Percentiles rank a stretch among this genome's conserved stretches.
phyloP scores from a whole-genome alignment of 2,113 vertebrate genomes.

The Psittacus erithacus region DNA sequence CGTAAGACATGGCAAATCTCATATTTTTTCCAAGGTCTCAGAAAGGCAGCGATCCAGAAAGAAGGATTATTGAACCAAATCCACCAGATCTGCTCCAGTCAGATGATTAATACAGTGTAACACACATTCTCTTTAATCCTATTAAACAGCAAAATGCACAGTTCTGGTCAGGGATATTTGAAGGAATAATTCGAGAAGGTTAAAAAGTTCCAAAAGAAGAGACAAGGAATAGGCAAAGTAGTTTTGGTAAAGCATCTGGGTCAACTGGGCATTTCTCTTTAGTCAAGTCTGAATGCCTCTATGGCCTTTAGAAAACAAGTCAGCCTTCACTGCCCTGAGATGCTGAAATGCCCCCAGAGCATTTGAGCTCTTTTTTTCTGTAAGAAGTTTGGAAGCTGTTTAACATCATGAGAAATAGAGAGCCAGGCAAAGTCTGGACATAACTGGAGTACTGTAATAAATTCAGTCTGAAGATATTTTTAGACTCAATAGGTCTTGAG shows the following conservation, averaged over 20 bases:
- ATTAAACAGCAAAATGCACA: background rate
- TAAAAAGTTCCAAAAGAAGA: conserved; percentile 1
- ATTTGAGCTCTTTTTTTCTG: background rate
- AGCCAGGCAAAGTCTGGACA: background rate
- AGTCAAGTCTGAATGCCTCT: background rate
- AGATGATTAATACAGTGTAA: conserved; percentile 58
- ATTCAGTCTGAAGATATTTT: background rate
- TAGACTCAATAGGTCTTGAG: background rate
- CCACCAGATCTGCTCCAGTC: conserved; percentile 62
- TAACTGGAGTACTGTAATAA: background rate
- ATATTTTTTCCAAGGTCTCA: conserved; percentile 34
- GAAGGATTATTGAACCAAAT: conserved; percentile 55
- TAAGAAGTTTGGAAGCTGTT: background rate
- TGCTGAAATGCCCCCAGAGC: too few species aligned
- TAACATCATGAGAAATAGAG: background rate
- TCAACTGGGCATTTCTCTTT: background rate
- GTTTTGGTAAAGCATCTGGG: background rate
- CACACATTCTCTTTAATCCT: too few species aligned
- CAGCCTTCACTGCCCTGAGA: background rate
- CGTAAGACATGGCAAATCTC: background rate
- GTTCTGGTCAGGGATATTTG: conserved; percentile 30
- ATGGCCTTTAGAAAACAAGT: background rate
- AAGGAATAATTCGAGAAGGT: conserved; percentile 3
- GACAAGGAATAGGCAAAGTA: background rate
- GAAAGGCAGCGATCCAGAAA: conserved; percentile 54